phyloP scores from a whole-genome alignment of 2,797 vertebrate genomes.

The Toxotes lorentzi region DNA sequence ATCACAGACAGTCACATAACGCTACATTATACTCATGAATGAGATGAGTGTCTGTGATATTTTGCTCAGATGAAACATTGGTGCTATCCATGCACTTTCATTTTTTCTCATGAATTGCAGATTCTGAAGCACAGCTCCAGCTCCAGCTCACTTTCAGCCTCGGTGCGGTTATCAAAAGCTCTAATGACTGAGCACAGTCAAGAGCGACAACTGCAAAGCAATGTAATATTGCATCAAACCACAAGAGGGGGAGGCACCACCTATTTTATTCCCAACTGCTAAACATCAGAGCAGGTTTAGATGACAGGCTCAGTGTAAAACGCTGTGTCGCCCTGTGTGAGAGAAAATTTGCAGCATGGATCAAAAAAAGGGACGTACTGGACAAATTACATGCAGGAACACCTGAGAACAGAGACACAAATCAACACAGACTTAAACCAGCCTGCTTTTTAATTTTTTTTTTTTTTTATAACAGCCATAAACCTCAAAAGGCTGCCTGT shows the following conservation, averaged over 20 bases:
- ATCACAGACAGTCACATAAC: slow-evolving; percentile 57
- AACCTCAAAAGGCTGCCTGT: slow-evolving; percentile 64
- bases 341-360: slow-evolving; percentile 56
- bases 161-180: slow-evolving; percentile 24
- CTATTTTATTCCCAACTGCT: slow-evolving; percentile 66
- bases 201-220: slow-evolving; percentile 44
- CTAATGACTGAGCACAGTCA: slow-evolving; percentile 46
- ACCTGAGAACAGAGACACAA: slow-evolving; percentile 67
- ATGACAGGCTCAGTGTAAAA: slow-evolving; percentile 59
- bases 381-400: slow-evolving; percentile 58
- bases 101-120: slow-evolving; percentile 32
- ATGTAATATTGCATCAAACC: slow-evolving; percentile 76
- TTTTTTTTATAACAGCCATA: slow-evolving; percentile 69
- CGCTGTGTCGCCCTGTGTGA: slow-evolving; percentile 27
- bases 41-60: slow-evolving; percentile 42
- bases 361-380: slow-evolving; percentile 35
- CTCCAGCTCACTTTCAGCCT: slow-evolving; percentile 25
- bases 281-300: slow-evolving; percentile 52
- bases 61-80: slow-evolving; percentile 29
- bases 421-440: slow-evolving; percentile 61
- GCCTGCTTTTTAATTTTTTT: slow-evolving; percentile 14
- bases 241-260: slow-evolving; percentile 78
- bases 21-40: slow-evolving; percentile 41
- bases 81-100: not conserved
- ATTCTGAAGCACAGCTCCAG: slow-evolving; percentile 34